Conservation (phyloP, 2,888 invertebrate species). For the Ptilodon capucinus region DNA sequence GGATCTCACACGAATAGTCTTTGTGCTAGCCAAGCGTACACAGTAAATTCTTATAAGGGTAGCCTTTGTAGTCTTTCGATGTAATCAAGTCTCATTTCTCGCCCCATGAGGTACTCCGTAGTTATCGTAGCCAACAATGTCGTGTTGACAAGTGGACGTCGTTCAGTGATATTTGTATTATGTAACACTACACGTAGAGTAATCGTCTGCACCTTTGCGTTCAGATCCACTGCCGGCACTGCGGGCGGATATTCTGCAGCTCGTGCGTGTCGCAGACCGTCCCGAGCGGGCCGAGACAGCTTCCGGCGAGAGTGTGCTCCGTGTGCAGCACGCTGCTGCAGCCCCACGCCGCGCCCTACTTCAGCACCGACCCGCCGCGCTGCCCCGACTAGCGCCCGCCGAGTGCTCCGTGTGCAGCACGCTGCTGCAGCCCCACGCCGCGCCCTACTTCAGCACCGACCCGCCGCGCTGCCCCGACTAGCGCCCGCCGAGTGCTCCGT, state of each 20-base stretch:
- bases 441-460: constrained; percentile 94
- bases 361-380: constrained; percentile 92
- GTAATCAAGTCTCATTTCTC: no score
- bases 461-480: constrained; percentile 90
- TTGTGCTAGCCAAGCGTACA: no score
- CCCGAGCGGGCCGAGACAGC: constrained; percentile 91
- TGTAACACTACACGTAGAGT: no score
- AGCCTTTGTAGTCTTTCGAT: no score
- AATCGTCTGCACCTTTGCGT: no score
- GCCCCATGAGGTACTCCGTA: no score
- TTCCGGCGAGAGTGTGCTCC: constrained; percentile 95
- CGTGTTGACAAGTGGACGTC: no score
- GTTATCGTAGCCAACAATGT: no score
- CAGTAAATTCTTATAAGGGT: no score
- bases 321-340: constrained; percentile 98
- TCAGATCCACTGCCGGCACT: constrained; percentile 95
- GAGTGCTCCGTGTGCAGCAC: constrained; percentile 93
- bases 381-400: constrained; percentile 87
- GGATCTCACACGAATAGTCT: no score
- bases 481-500: constrained; percentile 96
- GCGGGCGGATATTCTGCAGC: constrained; percentile 97
- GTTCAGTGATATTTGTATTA: no score
- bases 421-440: constrained; percentile 92
- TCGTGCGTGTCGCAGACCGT: constrained; percentile 92
- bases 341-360: constrained; percentile 94